These are phyloP conservation scores for Nymphicus hollandicus DNA, from an alignment of 2,113 vertebrate species.

Conservation along the genomic window DNA sequence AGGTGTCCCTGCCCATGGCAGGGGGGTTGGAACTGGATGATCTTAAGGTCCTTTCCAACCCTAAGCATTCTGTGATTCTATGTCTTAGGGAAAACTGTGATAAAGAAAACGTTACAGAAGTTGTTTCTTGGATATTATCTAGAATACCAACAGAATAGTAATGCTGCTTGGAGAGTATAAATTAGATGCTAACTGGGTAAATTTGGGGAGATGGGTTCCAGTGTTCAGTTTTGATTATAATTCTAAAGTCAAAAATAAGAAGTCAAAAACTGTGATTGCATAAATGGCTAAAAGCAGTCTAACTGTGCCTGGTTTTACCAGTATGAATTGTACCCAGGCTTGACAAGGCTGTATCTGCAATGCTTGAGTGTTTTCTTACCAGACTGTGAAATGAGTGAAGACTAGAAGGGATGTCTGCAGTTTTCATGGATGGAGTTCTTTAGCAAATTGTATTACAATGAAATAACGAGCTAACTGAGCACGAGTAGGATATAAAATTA, in stretches of 20 bases:
- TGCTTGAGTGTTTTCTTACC: background rate
- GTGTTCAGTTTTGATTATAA: background rate
- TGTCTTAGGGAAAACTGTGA: background rate
- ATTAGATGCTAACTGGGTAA: background rate
- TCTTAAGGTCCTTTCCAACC: background rate
- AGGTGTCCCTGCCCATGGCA: background rate
- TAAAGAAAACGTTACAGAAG: background rate
- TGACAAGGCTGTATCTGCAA: background rate
- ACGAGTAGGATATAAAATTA: background rate
- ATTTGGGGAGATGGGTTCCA: background rate
- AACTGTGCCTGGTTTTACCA: background rate
- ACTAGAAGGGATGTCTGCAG: background rate
- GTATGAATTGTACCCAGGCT: background rate
- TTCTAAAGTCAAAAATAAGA: background rate
- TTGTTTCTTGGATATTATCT: background rate
- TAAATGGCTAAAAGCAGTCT: background rate
- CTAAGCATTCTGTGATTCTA: background rate
- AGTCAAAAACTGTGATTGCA: background rate
- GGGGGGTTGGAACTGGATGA: background rate
- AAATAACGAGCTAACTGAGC: background rate
- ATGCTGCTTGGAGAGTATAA: background rate
- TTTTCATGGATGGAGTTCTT: background rate
- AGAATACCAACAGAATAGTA: background rate
- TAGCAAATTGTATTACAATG: background rate
- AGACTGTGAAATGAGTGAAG: background rate